Conservation (phyloP, 1,140 invertebrate species). For the Temnothorax nylanderi region DNA sequence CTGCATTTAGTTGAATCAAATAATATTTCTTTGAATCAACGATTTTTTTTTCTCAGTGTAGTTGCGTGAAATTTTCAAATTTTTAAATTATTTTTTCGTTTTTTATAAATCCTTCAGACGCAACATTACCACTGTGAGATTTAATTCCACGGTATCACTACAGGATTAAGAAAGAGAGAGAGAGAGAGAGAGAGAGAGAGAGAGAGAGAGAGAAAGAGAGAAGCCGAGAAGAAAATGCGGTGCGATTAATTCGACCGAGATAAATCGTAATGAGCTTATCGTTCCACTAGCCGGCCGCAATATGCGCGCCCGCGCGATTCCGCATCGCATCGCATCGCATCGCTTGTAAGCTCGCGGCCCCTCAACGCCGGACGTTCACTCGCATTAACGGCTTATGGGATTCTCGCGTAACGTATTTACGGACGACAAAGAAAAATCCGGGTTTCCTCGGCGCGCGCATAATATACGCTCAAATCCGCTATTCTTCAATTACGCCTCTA, state of each 20-base stretch:
- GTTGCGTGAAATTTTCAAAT: not conserved
- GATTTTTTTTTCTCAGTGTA: too few species aligned
- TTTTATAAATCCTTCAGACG: not conserved
- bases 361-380: slow-evolving; percentile 73
- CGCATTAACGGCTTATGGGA: slow-evolving; percentile 75
- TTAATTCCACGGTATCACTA: not conserved
- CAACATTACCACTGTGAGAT: not conserved
- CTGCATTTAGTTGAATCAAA: too few species aligned
- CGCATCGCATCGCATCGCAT: slow-evolving; percentile 15
- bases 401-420: slow-evolving; percentile 76
- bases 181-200: slow-evolving; percentile 16
- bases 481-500: slow-evolving; percentile 75
- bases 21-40: too few species aligned
- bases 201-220: slow-evolving; percentile 22
- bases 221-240: not conserved
- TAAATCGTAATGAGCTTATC: slow-evolving; percentile 65
- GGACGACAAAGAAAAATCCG: slow-evolving; percentile 75
- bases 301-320: slow-evolving; percentile 40
- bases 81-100: not conserved
- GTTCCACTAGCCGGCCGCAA: slow-evolving; percentile 10
- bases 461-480: slow-evolving; percentile 75
- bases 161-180: slow-evolving; percentile 9
- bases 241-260: slow-evolving; percentile 59
- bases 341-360: slow-evolving; percentile 52
- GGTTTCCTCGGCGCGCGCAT: slow-evolving; percentile 63